Conservation (phyloP, 2,113 vertebrate species). For the Camelus dromedarius region DNA sequence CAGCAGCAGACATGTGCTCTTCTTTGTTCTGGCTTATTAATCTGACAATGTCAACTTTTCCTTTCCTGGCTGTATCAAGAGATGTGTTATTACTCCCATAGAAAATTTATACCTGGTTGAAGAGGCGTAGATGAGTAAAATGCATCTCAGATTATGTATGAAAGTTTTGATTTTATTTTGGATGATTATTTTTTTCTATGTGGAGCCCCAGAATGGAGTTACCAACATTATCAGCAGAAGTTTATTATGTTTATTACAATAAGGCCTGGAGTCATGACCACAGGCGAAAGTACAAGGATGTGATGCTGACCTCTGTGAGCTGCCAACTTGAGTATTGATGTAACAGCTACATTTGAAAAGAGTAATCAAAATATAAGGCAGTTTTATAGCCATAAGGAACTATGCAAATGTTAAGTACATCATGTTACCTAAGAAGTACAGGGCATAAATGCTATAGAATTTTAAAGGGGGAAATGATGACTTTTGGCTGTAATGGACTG, state of each 20-base stretch:
- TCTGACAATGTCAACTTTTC: background rate
- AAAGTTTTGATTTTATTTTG: constrained; percentile 14
- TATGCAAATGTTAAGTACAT: constrained; percentile 28
- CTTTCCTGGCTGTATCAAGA: background rate
- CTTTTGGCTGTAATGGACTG: background rate
- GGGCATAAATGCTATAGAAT: background rate
- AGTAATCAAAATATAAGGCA: background rate
- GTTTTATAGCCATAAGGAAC: constrained; percentile 15
- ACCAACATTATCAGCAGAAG: background rate
- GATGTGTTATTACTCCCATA: background rate
- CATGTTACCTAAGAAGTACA: constrained; percentile 13
- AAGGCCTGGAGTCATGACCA: background rate
- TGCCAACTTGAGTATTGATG: background rate
- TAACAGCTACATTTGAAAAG: background rate
- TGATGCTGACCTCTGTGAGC: background rate
- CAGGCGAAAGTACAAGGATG: background rate
- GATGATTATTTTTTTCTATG: background rate
- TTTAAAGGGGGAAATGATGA: background rate
- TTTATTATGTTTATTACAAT: constrained; percentile 34
- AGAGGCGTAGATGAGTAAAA: background rate
- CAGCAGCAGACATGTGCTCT: background rate
- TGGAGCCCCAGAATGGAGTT: background rate
- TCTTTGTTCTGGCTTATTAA: background rate
- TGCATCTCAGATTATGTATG: background rate
- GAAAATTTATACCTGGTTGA: background rate